Evolutionary conservation across 2,888 invertebrate genomes (phyloP).

Genomic region (Eucera pruinosa): DNA sequence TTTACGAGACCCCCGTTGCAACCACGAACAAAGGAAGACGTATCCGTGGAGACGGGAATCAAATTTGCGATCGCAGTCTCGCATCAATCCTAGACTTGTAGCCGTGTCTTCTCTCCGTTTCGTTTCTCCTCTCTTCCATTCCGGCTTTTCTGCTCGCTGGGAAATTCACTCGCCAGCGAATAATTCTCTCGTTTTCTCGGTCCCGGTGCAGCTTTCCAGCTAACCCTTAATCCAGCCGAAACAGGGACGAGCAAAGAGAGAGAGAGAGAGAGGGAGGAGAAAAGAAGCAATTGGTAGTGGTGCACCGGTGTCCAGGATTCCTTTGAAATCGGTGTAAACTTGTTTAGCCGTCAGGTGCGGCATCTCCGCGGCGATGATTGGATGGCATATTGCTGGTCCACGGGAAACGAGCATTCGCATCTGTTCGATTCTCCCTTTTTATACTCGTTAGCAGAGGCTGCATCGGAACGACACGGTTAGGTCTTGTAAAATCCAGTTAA

Average conservation of each 20-base stretch:
- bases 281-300: constrained; percentile 31
- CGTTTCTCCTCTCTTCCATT: not conserved
- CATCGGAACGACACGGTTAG: constrained; percentile 39
- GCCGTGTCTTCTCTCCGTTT: not conserved
- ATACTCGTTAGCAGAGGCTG: constrained; percentile 19
- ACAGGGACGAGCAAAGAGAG: constrained; percentile 23
- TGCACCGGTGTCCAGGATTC: constrained; percentile 26
- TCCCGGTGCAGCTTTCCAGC: constrained; percentile 43
- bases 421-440: constrained; percentile 10
- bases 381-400: constrained; percentile 68
- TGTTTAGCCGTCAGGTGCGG: constrained; percentile 63
- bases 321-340: constrained; percentile 69
- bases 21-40: constrained; percentile 28
- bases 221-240: constrained; percentile 64
- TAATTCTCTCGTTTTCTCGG: constrained; percentile 66
- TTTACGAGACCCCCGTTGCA: constrained; percentile 28
- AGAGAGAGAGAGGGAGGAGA: not conserved
- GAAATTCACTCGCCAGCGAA: constrained; percentile 61
- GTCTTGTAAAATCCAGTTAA: constrained; percentile 72
- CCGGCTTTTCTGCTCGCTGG: constrained; percentile 1
- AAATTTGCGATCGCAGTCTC: constrained; percentile 43
- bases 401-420: constrained; percentile 44
- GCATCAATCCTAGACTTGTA: constrained; percentile 10
- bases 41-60: constrained; percentile 34
- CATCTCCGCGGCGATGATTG: constrained; percentile 71